Percentiles rank a stretch among this genome's conserved stretches.
These are phyloP conservation scores for Emesis russula DNA, from an alignment of 2,888 invertebrate genomes.

Conservation along the genomic window DNA sequence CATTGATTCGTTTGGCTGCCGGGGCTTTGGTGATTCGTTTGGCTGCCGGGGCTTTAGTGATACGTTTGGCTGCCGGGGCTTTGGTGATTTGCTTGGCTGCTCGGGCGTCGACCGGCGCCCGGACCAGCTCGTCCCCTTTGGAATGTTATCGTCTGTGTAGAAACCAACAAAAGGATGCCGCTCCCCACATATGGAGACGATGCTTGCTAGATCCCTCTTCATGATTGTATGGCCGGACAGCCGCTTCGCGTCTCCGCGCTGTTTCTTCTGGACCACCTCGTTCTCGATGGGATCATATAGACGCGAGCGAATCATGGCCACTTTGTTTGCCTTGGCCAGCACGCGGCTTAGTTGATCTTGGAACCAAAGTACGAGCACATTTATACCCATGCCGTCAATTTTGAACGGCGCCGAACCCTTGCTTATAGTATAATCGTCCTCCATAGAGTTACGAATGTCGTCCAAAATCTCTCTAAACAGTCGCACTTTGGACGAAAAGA, in stretches of 20 bases:
- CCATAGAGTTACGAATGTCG: not conserved
- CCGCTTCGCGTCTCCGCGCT: not conserved
- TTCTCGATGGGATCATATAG: not conserved
- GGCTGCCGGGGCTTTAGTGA: no score
- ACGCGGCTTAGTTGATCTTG: slow-evolving; percentile 7
- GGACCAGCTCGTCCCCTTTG: slow-evolving; percentile 27
- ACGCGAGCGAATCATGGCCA: slow-evolving; percentile 6
- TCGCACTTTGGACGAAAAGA: no score
- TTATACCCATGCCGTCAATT: not conserved
- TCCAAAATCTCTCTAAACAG: no score
- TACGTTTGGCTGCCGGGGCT: no score
- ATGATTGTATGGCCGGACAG: not conserved
- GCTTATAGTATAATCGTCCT: no score
- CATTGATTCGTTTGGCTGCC: no score
- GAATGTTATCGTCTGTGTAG: slow-evolving; percentile 2
- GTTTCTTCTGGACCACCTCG: not conserved
- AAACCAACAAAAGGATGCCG: slow-evolving; percentile 3
- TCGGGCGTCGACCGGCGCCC: not conserved
- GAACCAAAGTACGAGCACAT: slow-evolving; percentile 1
- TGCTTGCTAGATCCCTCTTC: slow-evolving; percentile 3
- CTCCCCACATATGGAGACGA: slow-evolving; percentile 16
- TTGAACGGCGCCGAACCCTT: not conserved
- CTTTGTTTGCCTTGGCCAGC: slow-evolving; percentile 3
- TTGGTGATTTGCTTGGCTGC: no score
- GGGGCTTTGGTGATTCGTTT: no score